A percentile compares a stretch with the other conserved stretches of the same genome.
Evolutionary conservation across 2,888 invertebrate genomes (phyloP).

Genomic region (Aquatica leii): DNA sequence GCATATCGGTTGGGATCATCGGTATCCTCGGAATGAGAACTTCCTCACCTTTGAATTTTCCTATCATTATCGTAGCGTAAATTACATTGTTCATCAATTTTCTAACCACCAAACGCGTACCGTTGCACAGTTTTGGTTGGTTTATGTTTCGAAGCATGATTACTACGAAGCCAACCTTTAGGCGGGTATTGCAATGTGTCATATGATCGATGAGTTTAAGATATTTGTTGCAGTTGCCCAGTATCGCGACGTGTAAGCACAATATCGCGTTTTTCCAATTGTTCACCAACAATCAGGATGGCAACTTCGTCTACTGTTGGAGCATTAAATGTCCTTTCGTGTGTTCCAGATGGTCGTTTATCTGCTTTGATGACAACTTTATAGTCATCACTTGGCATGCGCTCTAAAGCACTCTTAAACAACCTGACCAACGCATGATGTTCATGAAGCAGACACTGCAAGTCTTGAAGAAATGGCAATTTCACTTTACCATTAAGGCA

Average conservation of each 20-base stretch:
- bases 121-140: too few relatives aligned
- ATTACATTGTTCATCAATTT: too few relatives aligned
- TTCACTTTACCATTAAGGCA: too few relatives aligned
- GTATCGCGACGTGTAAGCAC: too few relatives aligned
- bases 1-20: too few relatives aligned
- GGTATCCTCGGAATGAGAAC: too few relatives aligned
- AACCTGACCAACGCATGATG: neutral
- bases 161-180: too few relatives aligned
- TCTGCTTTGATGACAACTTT: constrained; percentile 53
- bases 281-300: constrained; percentile 51
- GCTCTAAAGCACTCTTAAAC: neutral
- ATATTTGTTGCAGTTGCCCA: constrained; percentile 41
- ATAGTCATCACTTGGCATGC: too few relatives aligned
- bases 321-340: constrained; percentile 52
- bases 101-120: too few relatives aligned
- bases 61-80: too few relatives aligned
- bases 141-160: too few relatives aligned
- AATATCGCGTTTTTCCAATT: constrained; percentile 49
- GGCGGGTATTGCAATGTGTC: constrained; percentile 6
- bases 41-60: too few relatives aligned
- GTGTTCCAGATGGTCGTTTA: constrained; percentile 49
- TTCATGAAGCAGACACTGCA: constrained; percentile 17
- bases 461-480: constrained; percentile 27
- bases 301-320: constrained; percentile 55
- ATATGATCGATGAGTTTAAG: constrained; percentile 50